A percentile compares a stretch with the other conserved stretches of the same genome.
Conservation (phyloP, 2,113 vertebrate genomes). For the Mungos mungo region DNA sequence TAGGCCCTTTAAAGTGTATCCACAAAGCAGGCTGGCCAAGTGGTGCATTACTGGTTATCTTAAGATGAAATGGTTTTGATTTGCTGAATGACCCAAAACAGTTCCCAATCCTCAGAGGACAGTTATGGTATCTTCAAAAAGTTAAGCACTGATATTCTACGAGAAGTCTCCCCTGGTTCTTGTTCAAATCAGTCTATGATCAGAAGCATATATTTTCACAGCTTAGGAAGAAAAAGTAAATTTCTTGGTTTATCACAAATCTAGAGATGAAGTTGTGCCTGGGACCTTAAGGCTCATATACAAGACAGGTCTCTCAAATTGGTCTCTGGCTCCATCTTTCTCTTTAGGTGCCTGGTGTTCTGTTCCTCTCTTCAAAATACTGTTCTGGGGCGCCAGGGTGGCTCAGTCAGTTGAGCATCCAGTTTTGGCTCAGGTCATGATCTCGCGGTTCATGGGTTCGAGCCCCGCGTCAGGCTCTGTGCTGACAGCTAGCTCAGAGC, state of each 20-base stretch:
- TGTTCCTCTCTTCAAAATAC: not conserved
- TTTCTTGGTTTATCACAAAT: not conserved
- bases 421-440: no score
- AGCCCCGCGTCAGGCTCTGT: no score
- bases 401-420: no score
- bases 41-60: not conserved
- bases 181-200: not conserved
- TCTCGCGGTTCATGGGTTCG: no score
- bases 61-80: slow-evolving; percentile 27
- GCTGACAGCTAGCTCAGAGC: no score
- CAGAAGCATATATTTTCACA: not conserved
- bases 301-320: fast-evolving
- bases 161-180: not conserved
- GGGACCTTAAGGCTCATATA: not conserved
- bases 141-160: not conserved
- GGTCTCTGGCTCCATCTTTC: not conserved
- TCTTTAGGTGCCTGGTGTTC: not conserved
- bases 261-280: not conserved
- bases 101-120: not conserved
- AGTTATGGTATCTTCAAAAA: not conserved
- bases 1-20: not conserved
- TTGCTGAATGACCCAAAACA: not conserved
- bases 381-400: not conserved
- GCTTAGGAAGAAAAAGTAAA: not conserved
- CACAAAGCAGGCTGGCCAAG: not conserved